Conservation (phyloP, 2,113 vertebrate genomes). For the Pollachius pollachius region DNA sequence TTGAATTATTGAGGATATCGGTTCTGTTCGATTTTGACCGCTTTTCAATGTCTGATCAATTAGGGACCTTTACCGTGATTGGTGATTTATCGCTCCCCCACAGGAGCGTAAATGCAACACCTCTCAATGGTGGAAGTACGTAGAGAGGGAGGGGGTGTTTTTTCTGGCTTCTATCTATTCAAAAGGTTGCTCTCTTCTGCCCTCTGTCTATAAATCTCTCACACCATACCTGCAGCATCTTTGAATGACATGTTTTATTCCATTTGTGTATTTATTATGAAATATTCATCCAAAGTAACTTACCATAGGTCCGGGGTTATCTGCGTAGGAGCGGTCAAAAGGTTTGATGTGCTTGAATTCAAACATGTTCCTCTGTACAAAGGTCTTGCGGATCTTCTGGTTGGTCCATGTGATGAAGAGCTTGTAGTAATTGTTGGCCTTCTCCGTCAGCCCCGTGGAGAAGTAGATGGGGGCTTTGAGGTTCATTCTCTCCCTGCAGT, state of each 20-base stretch:
- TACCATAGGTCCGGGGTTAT: constrained; percentile 97
- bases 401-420: constrained; percentile 99
- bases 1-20: no score
- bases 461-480: constrained; percentile 97
- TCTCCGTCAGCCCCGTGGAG: constrained; percentile 95
- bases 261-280: no score
- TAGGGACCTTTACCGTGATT: no score
- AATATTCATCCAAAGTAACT: not conserved
- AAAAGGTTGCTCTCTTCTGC: no score
- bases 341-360: constrained; percentile 99
- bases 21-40: no score
- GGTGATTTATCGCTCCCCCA: no score
- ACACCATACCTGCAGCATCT: no score
- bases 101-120: no score
- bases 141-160: not conserved
- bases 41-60: no score
- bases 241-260: no score
- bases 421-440: constrained; percentile 98
- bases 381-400: constrained; percentile 97
- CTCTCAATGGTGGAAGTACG: no score
- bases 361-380: constrained; percentile 99
- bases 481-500: constrained; percentile 93
- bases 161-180: not conserved
- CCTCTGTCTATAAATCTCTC: no score
- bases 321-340: constrained; percentile 91